phyloP scores from a whole-genome alignment of 2,888 invertebrate species.

The Nemurella pictetii region DNA sequence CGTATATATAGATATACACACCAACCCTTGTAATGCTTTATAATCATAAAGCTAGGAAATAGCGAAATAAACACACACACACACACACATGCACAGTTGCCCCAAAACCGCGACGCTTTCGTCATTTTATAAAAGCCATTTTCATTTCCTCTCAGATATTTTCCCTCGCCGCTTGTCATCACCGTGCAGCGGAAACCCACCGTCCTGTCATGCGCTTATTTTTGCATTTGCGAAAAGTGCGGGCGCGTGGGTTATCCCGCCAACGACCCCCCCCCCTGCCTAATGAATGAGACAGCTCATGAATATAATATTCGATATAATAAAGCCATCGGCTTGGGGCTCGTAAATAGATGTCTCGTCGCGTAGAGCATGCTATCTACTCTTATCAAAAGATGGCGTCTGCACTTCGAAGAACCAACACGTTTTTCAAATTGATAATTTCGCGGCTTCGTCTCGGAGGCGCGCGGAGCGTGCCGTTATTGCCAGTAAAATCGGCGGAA shows the following conservation, averaged over 20 bases:
- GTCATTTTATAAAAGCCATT: not conserved
- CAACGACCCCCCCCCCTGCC: not conserved
- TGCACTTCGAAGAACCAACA: not conserved
- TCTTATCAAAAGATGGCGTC: not conserved
- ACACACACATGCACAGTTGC: not conserved
- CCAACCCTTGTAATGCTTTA: too few relatives aligned
- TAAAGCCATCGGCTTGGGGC: not conserved
- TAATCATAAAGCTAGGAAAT: too few relatives aligned
- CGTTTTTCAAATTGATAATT: constrained; percentile 17
- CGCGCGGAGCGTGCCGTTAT: not conserved
- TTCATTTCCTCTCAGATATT: not conserved
- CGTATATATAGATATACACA: too few relatives aligned
- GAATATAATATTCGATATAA: not conserved
- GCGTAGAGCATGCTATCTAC: not conserved
- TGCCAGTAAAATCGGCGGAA: not conserved
- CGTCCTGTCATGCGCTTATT: not conserved
- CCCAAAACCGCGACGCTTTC: not conserved
- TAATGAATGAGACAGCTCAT: not conserved
- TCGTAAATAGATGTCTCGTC: not conserved
- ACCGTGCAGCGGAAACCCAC: not conserved
- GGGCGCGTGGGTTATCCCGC: not conserved
- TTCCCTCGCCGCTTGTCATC: not conserved
- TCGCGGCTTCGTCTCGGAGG: not conserved
- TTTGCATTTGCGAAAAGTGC: not conserved
- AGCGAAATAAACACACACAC: too few relatives aligned